Percentiles rank a stretch among this genome's conserved stretches.
phyloP scores from a whole-genome alignment of 2,888 invertebrate species.

The Acleris cristana region DNA sequence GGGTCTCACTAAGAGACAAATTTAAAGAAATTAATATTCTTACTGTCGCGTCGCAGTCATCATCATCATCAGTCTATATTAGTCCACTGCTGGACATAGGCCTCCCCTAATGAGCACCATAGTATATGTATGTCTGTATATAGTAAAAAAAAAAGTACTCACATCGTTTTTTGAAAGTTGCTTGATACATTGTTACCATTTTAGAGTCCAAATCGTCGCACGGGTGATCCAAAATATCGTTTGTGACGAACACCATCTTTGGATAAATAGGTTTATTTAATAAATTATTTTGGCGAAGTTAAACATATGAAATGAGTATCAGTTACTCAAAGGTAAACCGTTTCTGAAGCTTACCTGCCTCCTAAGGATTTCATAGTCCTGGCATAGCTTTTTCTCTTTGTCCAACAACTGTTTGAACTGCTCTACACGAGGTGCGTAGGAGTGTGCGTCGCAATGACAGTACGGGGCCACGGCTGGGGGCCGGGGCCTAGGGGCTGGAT shows the following conservation, averaged over 20 bases:
- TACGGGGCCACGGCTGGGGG: conserved; percentile 84
- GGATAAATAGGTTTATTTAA: conserved; percentile 27
- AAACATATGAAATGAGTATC: too few species aligned
- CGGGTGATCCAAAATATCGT: conserved; percentile 86
- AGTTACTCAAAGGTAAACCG: too few species aligned
- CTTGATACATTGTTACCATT: conserved; percentile 86
- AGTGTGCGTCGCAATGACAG: conserved; percentile 86
- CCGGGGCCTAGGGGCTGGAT: conserved; percentile 69
- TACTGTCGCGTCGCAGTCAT: too few species aligned
- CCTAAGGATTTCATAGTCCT: conserved; percentile 80
- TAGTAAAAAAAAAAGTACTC: conserved; percentile 50
- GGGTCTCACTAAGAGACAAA: too few species aligned
- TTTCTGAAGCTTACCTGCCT: conserved; percentile 62
- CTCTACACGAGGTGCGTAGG: conserved; percentile 84
- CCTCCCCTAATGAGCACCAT: too few species aligned
- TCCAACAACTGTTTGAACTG: conserved; percentile 85
- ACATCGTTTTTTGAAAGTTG: conserved; percentile 85
- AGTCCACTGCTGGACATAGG: too few species aligned
- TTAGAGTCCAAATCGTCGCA: conserved; percentile 85
- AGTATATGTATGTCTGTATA: too few species aligned
- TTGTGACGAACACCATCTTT: conserved; percentile 85
- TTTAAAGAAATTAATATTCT: too few species aligned
- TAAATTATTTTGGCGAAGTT: too few species aligned
- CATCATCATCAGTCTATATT: too few species aligned
- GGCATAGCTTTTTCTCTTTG: conserved; percentile 83